Evolutionary conservation across 2,113 vertebrate genomes (phyloP).

Genomic region (Alethe diademata): DNA sequence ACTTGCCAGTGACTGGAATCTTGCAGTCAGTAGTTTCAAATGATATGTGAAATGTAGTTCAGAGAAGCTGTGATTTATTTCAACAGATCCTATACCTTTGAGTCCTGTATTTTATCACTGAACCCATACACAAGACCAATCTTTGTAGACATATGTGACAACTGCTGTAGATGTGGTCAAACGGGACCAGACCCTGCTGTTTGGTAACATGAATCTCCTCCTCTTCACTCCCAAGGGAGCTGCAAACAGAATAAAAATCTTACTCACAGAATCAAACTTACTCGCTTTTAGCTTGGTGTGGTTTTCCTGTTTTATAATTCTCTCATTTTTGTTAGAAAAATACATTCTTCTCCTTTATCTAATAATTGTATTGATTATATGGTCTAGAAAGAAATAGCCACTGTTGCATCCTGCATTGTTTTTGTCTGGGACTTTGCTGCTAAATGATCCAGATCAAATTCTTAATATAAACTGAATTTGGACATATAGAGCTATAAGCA

Average conservation of each 20-base stretch:
- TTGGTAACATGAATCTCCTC: background rate
- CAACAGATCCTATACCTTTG: background rate
- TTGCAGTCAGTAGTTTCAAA: background rate
- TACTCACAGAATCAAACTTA: background rate
- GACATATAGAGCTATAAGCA: constrained; percentile 3
- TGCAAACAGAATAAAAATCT: background rate
- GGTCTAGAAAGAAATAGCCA: background rate
- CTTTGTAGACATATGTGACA: background rate
- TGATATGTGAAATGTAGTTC: background rate
- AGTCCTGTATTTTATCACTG: background rate
- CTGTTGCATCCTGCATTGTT: background rate
- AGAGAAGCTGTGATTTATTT: background rate
- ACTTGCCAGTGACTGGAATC: background rate
- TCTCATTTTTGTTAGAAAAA: background rate
- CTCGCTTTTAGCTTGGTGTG: background rate
- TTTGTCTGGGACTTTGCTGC: background rate
- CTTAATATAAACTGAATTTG: background rate
- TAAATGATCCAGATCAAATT: background rate
- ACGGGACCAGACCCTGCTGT: background rate
- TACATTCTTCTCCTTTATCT: background rate
- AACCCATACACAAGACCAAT: background rate
- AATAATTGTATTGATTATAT: background rate
- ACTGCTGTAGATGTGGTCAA: background rate
- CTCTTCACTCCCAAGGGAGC: background rate
- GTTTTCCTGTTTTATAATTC: background rate